Evolutionary conservation across 2,797 vertebrate species (phyloP).

Genomic region (Eptatretus atami): DNA sequence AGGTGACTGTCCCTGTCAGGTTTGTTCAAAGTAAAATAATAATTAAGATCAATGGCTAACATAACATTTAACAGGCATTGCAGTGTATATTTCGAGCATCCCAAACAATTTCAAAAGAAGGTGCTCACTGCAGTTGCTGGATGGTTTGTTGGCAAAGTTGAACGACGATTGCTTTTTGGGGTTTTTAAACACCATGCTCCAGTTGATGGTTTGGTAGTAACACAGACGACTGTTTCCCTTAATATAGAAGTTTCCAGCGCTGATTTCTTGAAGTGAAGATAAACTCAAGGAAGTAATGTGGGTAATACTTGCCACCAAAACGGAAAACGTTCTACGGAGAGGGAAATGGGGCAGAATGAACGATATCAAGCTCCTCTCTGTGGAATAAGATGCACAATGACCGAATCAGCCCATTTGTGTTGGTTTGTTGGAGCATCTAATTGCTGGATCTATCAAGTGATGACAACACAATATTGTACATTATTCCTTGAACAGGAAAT

Average conservation of each 20-base stretch:
- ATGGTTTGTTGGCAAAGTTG: not conserved
- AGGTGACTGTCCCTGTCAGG: too few species aligned
- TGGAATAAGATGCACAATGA: too few species aligned
- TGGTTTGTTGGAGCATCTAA: too few species aligned
- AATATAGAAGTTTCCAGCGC: slow-evolving; percentile 2
- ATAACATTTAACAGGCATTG: too few species aligned
- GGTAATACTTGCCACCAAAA: slow-evolving; percentile 4
- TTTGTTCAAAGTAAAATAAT: too few species aligned
- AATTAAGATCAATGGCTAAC: too few species aligned
- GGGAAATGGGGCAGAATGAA: not conserved
- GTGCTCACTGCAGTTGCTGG: not conserved
- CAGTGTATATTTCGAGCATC: too few species aligned
- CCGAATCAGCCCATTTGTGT: too few species aligned
- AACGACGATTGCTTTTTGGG: not conserved
- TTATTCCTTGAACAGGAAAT: too few species aligned
- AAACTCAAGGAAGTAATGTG: not conserved
- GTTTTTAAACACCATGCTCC: not conserved
- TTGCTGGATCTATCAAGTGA: too few species aligned
- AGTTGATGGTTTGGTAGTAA: slow-evolving; percentile 1
- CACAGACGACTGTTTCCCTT: not conserved
- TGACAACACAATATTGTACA: too few species aligned
- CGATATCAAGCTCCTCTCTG: too few species aligned
- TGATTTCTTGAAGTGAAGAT: slow-evolving; percentile 1
- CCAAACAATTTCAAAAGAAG: not conserved
- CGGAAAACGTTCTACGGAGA: not conserved